Percentiles rank a stretch among this genome's conserved stretches.
phyloP scores from a whole-genome alignment of 1,140 invertebrate genomes.

The Neodiprion fabricii region DNA sequence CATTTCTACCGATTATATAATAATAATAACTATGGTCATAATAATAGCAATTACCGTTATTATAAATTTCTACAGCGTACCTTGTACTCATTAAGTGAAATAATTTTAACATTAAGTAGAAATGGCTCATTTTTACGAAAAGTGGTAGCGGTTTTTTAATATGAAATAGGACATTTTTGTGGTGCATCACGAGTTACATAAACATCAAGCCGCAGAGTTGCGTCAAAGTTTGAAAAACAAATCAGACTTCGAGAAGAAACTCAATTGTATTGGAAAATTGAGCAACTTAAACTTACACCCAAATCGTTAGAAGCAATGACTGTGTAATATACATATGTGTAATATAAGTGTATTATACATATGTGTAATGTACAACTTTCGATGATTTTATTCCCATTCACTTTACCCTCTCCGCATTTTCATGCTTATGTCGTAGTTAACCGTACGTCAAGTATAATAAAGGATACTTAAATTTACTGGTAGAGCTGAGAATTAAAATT shows the following conservation, averaged over 20 bases:
- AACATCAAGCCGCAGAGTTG: not conserved
- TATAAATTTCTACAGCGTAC: conserved; percentile 46
- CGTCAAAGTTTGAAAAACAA: conserved; percentile 26
- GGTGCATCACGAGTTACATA: too few relatives aligned
- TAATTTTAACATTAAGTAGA: conserved; percentile 53
- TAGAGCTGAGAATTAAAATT: conserved; percentile 32
- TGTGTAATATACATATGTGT: too few relatives aligned
- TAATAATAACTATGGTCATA: not conserved
- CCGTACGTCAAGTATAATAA: too few relatives aligned
- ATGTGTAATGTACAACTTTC: too few relatives aligned
- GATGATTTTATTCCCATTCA: too few relatives aligned
- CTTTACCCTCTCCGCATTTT: too few relatives aligned
- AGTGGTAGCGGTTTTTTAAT: conserved; percentile 20
- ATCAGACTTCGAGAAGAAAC: conserved; percentile 36
- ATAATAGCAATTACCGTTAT: conserved; percentile 6
- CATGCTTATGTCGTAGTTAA: too few relatives aligned
- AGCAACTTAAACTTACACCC: conserved; percentile 27
- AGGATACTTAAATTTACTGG: conserved; percentile 7
- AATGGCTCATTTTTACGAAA: conserved; percentile 52
- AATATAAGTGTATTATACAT: too few relatives aligned
- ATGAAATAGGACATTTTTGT: not conserved
- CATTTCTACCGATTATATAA: conserved; percentile 25
- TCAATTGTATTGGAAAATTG: conserved; percentile 2
- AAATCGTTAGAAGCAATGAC: conserved; percentile 36
- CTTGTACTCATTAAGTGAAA: conserved; percentile 52